A percentile compares a stretch with the other conserved stretches of the same genome.
Conservation (phyloP, 2,888 invertebrate genomes). For the Heliconius ismenius region DNA sequence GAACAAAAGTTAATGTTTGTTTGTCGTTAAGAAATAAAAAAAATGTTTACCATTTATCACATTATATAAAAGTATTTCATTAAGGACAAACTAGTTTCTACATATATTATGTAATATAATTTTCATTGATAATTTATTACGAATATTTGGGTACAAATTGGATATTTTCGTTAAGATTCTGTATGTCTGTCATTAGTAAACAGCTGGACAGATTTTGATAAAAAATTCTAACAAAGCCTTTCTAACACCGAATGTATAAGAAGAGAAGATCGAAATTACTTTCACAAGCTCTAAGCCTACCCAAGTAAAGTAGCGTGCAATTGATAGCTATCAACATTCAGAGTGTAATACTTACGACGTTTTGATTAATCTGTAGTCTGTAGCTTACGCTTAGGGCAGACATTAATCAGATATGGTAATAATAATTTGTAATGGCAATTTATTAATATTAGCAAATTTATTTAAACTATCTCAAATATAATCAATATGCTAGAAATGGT, state of each 20-base stretch:
- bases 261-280: too few relatives aligned
- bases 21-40: too few relatives aligned
- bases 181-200: too few relatives aligned
- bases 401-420: slow-evolving; percentile 33
- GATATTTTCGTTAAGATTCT: too few relatives aligned
- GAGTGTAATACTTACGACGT: slow-evolving; percentile 21
- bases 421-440: slow-evolving; percentile 28
- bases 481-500: slow-evolving; percentile 25
- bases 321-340: slow-evolving; percentile 5
- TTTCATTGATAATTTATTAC: too few relatives aligned
- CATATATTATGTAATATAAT: not conserved
- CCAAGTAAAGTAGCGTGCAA: not conserved
- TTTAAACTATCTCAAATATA: slow-evolving; percentile 27
- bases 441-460: slow-evolving; percentile 34
- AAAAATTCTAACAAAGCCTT: too few relatives aligned
- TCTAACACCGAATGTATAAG: too few relatives aligned
- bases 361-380: slow-evolving; percentile 28
- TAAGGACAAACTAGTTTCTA: not conserved
- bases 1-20: too few relatives aligned
- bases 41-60: too few relatives aligned
- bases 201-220: too few relatives aligned
- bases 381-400: slow-evolving; percentile 21
- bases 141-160: too few relatives aligned
- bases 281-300: not conserved
- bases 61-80: too few relatives aligned